Evolutionary conservation across 2,888 invertebrate genomes (phyloP), one percentile per base, ranked within the genome.

Genomic region (Agrotis puta): DNA sequence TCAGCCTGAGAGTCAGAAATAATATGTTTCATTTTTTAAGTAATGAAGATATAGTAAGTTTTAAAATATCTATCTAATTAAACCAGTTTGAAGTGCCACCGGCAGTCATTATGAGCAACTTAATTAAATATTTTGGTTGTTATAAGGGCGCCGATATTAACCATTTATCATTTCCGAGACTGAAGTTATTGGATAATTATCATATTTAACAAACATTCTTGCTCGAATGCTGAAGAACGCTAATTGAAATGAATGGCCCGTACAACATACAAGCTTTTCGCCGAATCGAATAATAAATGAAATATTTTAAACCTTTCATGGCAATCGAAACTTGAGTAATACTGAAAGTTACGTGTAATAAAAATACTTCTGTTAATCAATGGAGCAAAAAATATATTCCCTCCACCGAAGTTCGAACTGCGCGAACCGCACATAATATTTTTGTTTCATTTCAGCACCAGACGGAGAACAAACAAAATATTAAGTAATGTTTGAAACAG

Each of bases 91-190:
- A 78, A 88, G 80, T 83, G 85, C 87, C 83, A 80, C 85, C 77
- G 85, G 69, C 77, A 68, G 85, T 85, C 83, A 81, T 85, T 84
- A 85, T 76, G 82, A 85, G 79, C 81, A 81, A 81, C 85, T 88
- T 90, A 90, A 93, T 93, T 91, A 90, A 81, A 90, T 89, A 90
- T 89, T 90, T 91, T 81, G 83, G 87, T 88, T 85, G 86, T 88
- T 85, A 89, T n/a, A 87, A 91, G 88, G 88, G 89, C 87, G 87
- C 86, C 87, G 85, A 90, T 91, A 87, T 85, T 87, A 88, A 88
- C 87, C 87, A 90, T 89, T 88, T 90, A 90, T 89, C 88, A 92
- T 93, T 92, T 94, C 88, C 89, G 87, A 89, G 83, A 91, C 93
- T 90, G 91, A 92, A 90, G 93, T 93, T 91, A 93, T 91, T 87